Base-by-base conservation (phyloP, 2,888 invertebrate genomes). In the Drosophila pseudotakahashii region DNA sequence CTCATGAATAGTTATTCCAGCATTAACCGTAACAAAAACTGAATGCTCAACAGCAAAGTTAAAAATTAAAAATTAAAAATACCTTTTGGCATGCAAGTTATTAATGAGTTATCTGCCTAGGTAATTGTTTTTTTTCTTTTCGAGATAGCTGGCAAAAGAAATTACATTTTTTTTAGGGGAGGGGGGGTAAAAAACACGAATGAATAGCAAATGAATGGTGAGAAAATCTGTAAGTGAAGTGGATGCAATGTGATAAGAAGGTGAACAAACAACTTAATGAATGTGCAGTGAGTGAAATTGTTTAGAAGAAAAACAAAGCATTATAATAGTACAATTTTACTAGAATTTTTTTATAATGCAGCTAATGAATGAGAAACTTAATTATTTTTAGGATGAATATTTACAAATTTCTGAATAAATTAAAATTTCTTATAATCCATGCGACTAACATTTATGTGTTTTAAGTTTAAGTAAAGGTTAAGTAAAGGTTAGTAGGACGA, bases 1-100 rank as follows among this genome's bases (percentile, higher is more conserved):
- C 73, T 64, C 59, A 66, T 64, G 73, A 54, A 73, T 64, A 73
- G 59, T 58, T 70, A 47, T 69, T 44, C 50, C 70, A 55, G 55
- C 51, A 71, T 55, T 62, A 62, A 62, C 55, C 51, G 57, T 55
- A 70, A 70, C 61, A 53, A 57, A 63, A 58, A 39, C 2, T 23
- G 23, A 23, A 69, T 57, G 45, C 57, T 58, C 48, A 51, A 39
- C 42, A 39, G 42, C 67, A 36, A 71, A 44, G 61, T 34, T 51
- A 45, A 36, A 71, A 44, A 71, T 34, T 51, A 45, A 36, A 71
- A 44, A 71, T 34, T 51, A 45, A 55, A 69, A 69, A 59, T 48
- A 32, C 59, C 42, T 54, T 34, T 55, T 44, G 67, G 48, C 67
- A 68, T 66, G 67, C 67, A 66, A 55, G 67, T 68, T 69, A 69